Evolutionary conservation across 2,113 vertebrate genomes (phyloP).

Genomic region (Sander vitreus): DNA sequence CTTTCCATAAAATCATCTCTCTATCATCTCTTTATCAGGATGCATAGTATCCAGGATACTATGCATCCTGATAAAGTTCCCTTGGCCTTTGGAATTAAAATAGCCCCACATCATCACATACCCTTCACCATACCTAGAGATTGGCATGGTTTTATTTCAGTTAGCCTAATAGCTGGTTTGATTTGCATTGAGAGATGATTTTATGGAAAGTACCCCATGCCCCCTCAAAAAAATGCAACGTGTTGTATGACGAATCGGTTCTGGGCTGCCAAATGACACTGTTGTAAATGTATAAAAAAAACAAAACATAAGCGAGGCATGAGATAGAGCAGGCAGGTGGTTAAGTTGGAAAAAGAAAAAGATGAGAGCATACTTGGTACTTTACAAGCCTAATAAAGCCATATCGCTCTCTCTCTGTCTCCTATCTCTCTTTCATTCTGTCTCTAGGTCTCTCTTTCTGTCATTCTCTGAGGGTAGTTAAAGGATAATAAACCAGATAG

Average conservation of each 20-base stretch:
- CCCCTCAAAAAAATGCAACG: neutral
- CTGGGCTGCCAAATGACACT: neutral
- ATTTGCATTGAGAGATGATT: too few relatives aligned
- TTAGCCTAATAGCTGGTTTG: too few relatives aligned
- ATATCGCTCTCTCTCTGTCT: slow-evolving; percentile 13
- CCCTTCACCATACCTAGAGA: too few relatives aligned
- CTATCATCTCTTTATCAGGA: too few relatives aligned
- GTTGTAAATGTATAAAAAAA: neutral
- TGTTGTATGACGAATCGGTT: neutral
- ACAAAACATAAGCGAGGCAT: neutral
- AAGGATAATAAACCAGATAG: slow-evolving; percentile 62
- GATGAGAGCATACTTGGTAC: slow-evolving; percentile 27
- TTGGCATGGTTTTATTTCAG: too few relatives aligned
- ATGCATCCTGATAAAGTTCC: too few relatives aligned
- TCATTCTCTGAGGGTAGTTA: slow-evolving; percentile 54
- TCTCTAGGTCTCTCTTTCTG: slow-evolving; percentile 12
- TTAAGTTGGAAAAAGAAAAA: slow-evolving; percentile 15
- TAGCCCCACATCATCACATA: too few relatives aligned
- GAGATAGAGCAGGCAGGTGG: neutral
- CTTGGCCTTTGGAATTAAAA: too few relatives aligned
- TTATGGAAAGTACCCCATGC: too few relatives aligned
- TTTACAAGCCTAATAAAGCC: slow-evolving; percentile 44
- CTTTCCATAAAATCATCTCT: too few relatives aligned
- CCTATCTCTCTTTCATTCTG: slow-evolving; percentile 15
- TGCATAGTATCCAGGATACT: too few relatives aligned